These are phyloP conservation scores for Villa cingulata DNA, from an alignment of 2,888 invertebrate genomes.

Conservation along the genomic window DNA sequence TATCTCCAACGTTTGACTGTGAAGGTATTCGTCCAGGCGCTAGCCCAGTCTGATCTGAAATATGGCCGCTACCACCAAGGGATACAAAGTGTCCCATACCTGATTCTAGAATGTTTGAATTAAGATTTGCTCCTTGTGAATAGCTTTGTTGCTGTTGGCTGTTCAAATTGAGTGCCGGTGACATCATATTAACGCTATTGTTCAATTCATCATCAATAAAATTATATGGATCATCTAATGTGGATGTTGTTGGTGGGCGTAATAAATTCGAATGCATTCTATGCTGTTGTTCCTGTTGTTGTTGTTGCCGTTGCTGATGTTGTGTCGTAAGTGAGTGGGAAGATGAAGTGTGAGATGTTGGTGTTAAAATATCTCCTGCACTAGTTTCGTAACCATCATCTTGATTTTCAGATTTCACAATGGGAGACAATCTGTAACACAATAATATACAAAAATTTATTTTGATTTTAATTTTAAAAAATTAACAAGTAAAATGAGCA, in stretches of 20 bases:
- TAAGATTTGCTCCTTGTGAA: constrained; percentile 4
- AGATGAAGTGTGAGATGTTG: constrained; percentile 28
- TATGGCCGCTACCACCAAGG: background rate
- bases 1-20: background rate
- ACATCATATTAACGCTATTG: constrained; percentile 21
- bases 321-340: constrained; percentile 23
- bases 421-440: constrained; percentile 25
- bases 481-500: background rate
- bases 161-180: constrained; percentile 11
- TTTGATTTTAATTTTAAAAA: background rate
- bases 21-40: background rate
- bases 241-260: constrained; percentile 8
- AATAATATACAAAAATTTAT: background rate
- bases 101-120: background rate
- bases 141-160: constrained; percentile 7
- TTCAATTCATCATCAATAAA: constrained; percentile 64
- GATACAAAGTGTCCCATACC: background rate
- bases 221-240: constrained; percentile 61
- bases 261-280: constrained; percentile 7
- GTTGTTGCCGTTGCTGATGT: constrained; percentile 12
- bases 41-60: no score
- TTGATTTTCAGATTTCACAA: constrained; percentile 50
- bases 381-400: constrained; percentile 87
- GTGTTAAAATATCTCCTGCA: constrained; percentile 43
- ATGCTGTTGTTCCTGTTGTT: constrained; percentile 12